phyloP scores from a whole-genome alignment of 2,113 vertebrate genomes.

The Panurus biarmicus region DNA sequence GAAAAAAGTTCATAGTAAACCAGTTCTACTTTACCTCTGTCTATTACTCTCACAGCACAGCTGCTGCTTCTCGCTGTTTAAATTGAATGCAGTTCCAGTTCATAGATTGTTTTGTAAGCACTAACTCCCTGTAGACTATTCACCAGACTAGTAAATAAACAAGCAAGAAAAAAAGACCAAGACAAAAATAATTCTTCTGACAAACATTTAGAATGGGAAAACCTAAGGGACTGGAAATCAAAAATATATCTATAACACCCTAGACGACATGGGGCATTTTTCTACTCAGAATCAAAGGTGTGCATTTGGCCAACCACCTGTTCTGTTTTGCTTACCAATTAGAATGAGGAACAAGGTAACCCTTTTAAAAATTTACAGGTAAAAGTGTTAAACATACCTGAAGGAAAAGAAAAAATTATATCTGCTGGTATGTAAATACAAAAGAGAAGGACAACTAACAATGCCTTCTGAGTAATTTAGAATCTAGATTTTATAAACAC shows the following conservation, averaged over 20 bases:
- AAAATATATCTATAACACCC: background rate
- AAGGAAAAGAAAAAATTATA: background rate
- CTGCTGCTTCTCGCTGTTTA: background rate
- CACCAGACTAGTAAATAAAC: background rate
- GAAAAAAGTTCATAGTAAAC: background rate
- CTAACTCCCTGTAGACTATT: background rate
- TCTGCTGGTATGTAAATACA: background rate
- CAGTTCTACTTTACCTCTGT: background rate
- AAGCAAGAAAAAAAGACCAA: background rate
- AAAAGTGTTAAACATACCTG: background rate
- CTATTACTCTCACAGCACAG: background rate
- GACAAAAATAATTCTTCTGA: background rate
- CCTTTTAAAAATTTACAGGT: background rate
- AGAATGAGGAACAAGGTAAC: background rate
- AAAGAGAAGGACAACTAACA: rapidly evolving
- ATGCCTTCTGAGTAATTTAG: background rate
- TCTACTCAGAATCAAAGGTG: background rate
- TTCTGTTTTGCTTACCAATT: background rate
- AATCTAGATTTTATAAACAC: background rate
- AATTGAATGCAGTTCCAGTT: background rate
- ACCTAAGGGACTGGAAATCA: background rate
- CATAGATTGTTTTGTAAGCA: background rate
- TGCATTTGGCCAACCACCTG: background rate
- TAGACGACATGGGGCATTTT: background rate
- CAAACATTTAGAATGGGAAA: background rate